Percentiles rank a stretch among this genome's conserved stretches.
Evolutionary conservation across 2,797 vertebrate species (phyloP).

Genomic region (Pempheris klunzingeri): DNA sequence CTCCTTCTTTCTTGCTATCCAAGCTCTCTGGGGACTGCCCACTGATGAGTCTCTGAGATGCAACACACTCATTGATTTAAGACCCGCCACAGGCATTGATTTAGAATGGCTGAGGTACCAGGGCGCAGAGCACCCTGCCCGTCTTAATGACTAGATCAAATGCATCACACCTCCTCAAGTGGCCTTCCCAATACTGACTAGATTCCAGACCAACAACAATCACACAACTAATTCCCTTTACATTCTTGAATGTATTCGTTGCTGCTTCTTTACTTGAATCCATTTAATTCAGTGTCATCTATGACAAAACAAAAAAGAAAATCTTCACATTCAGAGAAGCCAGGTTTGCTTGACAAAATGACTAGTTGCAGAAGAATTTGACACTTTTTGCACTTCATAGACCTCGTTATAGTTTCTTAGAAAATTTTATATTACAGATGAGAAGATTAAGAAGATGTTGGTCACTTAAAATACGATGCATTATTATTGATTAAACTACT

Average conservation of each 20-base stretch:
- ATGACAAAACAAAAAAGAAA: not conserved
- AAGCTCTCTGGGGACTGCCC: conserved; percentile 75
- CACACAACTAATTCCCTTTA: conserved; percentile 68
- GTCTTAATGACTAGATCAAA: conserved; percentile 86
- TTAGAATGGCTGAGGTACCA: conserved; percentile 81
- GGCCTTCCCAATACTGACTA: conserved; percentile 57
- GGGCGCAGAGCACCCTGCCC: conserved; percentile 66
- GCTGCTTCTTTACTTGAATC: conserved; percentile 42
- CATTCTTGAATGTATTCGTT: conserved; percentile 40
- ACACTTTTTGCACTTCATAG: too few species aligned
- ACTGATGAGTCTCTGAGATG: conserved; percentile 84
- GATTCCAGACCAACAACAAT: conserved; percentile 72
- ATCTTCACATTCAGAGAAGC: not conserved
- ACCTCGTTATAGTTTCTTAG: not conserved
- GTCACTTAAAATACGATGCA: not conserved
- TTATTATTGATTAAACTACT: not conserved
- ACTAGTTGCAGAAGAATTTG: too few species aligned
- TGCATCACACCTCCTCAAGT: conserved; percentile 79
- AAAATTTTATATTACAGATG: too few species aligned
- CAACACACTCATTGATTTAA: conserved; percentile 86
- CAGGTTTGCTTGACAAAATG: not conserved
- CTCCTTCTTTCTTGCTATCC: conserved; percentile 48
- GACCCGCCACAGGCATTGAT: conserved; percentile 84
- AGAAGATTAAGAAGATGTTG: too few species aligned
- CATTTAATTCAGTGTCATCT: not conserved